Evolutionary conservation across 2,113 vertebrate species (phyloP).

Genomic region (Ammodytes dubius): DNA sequence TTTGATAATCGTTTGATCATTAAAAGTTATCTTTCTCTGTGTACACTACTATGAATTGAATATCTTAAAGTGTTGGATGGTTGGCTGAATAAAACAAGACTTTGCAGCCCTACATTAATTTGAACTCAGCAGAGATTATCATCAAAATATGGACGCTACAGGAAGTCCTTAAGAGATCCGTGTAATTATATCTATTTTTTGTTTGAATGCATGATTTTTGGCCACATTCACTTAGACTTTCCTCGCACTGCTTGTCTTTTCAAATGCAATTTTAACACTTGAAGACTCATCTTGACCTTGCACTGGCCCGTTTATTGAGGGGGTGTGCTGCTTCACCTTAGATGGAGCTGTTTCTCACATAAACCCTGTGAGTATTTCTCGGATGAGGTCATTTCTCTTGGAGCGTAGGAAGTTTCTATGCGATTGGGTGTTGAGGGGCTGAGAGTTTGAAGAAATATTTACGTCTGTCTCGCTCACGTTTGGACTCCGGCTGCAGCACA

Average conservation of each 20-base stretch:
- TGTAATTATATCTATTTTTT: not conserved
- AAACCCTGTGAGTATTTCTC: conserved; percentile 14
- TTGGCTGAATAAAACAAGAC: not conserved
- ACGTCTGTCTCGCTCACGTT: conserved; percentile 63
- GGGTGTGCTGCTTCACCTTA: conserved; percentile 17
- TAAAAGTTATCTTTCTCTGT: not conserved
- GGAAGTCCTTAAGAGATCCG: not conserved
- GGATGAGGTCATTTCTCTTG: conserved; percentile 23
- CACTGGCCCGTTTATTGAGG: not conserved
- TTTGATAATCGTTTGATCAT: not conserved
- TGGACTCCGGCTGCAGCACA: conserved; percentile 14
- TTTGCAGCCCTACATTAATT: not conserved
- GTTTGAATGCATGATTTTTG: not conserved
- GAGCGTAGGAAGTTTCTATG: conserved; percentile 12
- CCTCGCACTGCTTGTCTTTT: not conserved
- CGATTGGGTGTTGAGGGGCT: not conserved
- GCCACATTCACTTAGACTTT: not conserved
- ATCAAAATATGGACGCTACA: not conserved
- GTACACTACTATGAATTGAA: not conserved
- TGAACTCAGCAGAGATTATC: not conserved
- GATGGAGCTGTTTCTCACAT: not conserved
- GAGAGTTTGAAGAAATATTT: conserved; percentile 64
- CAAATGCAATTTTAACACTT: not conserved
- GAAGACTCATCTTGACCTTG: not conserved
- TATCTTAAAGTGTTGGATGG: not conserved